Conservation (phyloP, 2,888 invertebrate species). For the Synanthedon andrenaeformis region DNA sequence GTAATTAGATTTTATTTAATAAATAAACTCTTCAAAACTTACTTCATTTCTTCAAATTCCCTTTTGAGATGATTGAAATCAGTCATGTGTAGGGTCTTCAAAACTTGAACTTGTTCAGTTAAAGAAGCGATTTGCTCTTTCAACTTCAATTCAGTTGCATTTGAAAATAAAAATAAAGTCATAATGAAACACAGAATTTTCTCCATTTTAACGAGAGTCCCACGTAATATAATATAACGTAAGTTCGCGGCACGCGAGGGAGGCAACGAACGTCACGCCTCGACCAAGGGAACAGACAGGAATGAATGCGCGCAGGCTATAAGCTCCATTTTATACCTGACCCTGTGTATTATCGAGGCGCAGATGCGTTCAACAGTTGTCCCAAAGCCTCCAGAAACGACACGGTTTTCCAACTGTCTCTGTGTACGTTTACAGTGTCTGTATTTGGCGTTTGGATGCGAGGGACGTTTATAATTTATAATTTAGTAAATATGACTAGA, state of each 20-base stretch:
- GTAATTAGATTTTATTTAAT: neutral
- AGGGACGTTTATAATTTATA: neutral
- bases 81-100: slow-evolving; percentile 31
- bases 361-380: slow-evolving; percentile 65
- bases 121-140: slow-evolving; percentile 30
- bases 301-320: slow-evolving; percentile 24
- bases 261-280: slow-evolving; percentile 13
- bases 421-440: neutral
- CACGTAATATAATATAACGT: slow-evolving; percentile 1
- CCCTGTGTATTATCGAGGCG: slow-evolving; percentile 25
- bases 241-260: slow-evolving; percentile 9
- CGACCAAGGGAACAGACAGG: slow-evolving; percentile 21
- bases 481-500: too few relatives aligned
- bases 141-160: slow-evolving; percentile 23
- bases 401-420: neutral
- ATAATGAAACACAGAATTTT: slow-evolving; percentile 24
- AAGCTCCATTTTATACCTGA: slow-evolving; percentile 24
- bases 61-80: slow-evolving; percentile 34
- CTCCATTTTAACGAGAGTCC: slow-evolving; percentile 31
- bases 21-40: slow-evolving; percentile 20
- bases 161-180: slow-evolving; percentile 21
- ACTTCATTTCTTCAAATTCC: slow-evolving; percentile 49
- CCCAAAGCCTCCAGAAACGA: slow-evolving; percentile 19
- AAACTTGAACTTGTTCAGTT: slow-evolving; percentile 32
- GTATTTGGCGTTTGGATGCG: neutral